Evolutionary conservation across 2,888 invertebrate genomes (phyloP).

Genomic region (Catocala nupta): DNA sequence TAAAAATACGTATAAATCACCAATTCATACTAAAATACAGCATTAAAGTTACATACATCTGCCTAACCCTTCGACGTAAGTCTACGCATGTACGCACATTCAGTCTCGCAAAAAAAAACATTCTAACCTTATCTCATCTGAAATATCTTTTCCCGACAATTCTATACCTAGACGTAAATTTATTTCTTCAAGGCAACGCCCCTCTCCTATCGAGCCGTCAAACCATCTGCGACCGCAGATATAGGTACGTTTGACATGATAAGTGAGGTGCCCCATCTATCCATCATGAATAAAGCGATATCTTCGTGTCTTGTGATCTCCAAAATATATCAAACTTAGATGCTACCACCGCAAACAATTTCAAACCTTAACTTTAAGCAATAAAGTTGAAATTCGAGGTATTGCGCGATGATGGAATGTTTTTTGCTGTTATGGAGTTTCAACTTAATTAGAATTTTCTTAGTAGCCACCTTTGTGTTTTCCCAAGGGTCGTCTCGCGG

Average conservation of each 20-base stretch:
- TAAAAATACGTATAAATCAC: no score
- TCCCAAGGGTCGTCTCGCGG: neutral
- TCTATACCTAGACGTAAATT: conserved; percentile 12
- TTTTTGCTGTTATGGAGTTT: conserved; percentile 29
- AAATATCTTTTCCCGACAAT: neutral
- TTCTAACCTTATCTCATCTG: neutral
- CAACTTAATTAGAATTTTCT: conserved; percentile 22
- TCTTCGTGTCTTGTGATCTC: conserved; percentile 9
- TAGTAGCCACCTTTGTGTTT: conserved; percentile 3
- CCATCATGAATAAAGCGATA: conserved; percentile 33
- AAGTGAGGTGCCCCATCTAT: conserved; percentile 21
- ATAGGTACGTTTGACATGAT: conserved; percentile 26
- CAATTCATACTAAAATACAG: no score
- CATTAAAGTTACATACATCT: no score
- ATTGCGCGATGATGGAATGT: neutral
- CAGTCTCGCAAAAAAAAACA: no score
- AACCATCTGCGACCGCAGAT: conserved; percentile 16
- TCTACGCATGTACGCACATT: no score
- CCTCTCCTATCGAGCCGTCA: neutral
- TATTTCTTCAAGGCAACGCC: neutral
- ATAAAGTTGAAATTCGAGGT: conserved; percentile 6
- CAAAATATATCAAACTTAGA: conserved; percentile 1
- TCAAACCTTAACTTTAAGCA: fast-evolving
- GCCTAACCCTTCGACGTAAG: no score
- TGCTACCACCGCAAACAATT: conserved; percentile 6